Evolutionary conservation across 2,113 vertebrate genomes (phyloP).

Genomic region (Hiodon alosoides): DNA sequence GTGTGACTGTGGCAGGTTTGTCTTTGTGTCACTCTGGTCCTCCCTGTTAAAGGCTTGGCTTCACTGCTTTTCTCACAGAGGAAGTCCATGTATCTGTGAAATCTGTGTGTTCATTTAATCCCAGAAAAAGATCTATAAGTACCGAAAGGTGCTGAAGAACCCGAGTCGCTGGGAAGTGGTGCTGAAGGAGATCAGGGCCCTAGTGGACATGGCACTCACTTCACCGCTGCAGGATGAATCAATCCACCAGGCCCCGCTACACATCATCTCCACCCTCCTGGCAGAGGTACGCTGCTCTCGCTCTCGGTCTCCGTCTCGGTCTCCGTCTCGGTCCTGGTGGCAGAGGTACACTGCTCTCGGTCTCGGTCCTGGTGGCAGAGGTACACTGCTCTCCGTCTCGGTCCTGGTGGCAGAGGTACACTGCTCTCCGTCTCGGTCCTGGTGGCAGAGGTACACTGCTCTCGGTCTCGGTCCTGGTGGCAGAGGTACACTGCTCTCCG

Average conservation of each 20-base stretch:
- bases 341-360: too few species aligned
- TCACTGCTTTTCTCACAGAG: neutral
- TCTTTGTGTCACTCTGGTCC: too few species aligned
- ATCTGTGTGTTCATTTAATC: slow-evolving; percentile 11
- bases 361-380: too few species aligned
- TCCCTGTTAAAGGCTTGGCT: too few species aligned
- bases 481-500: slow-evolving; percentile 71
- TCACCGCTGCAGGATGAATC: slow-evolving; percentile 96
- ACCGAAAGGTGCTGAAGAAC: slow-evolving; percentile 93
- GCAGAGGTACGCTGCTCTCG: slow-evolving; percentile 73
- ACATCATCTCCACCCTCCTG: slow-evolving; percentile 96
- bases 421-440: too few species aligned
- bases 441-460: too few species aligned
- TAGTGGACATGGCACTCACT: slow-evolving; percentile 94
- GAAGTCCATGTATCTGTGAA: neutral
- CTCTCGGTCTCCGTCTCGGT: too few species aligned
- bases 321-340: too few species aligned
- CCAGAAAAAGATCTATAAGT: slow-evolving; percentile 99
- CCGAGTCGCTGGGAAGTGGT: slow-evolving; percentile 96
- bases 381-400: too few species aligned
- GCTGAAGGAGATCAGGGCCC: slow-evolving; percentile 90
- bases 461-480: too few species aligned
- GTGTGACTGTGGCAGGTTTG: neutral
- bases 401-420: slow-evolving; percentile 72
- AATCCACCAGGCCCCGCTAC: slow-evolving; percentile 92